A percentile compares a stretch with the other conserved stretches of the same genome.
phyloP scores from a whole-genome alignment of 2,113 vertebrate species.

The Rhipidura dahli region DNA sequence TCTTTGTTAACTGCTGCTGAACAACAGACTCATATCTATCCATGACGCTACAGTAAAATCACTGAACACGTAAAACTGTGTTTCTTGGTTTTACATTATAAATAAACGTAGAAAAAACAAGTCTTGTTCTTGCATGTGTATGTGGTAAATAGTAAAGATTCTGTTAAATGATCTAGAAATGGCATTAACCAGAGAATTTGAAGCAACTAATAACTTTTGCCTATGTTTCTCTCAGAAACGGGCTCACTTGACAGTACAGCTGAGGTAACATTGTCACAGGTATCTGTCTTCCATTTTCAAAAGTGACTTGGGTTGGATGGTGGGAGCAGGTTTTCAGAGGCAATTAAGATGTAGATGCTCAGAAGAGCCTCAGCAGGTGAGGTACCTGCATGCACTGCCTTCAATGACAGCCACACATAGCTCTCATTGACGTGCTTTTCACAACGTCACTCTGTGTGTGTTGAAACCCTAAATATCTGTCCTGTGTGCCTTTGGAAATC shows the following conservation, averaged over 20 bases:
- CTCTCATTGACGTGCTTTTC: not conserved
- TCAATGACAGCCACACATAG: not conserved
- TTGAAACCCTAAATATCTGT: not conserved
- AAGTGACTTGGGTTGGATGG: not conserved
- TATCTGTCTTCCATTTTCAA: not conserved
- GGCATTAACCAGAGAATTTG: not conserved
- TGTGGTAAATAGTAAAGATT: not conserved
- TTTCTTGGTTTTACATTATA: not conserved
- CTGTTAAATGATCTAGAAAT: not conserved
- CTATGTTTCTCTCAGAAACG: not conserved
- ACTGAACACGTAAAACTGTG: not conserved
- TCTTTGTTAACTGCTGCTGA: not conserved
- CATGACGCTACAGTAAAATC: not conserved
- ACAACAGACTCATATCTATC: not conserved
- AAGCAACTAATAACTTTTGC: not conserved
- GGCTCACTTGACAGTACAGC: not conserved
- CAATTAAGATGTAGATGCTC: not conserved
- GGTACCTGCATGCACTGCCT: not conserved
- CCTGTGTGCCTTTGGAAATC: conserved; percentile 2
- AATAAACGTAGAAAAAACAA: not conserved
- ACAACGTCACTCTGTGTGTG: not conserved
- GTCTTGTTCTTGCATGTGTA: not conserved
- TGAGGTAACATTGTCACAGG: not conserved
- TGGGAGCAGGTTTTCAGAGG: not conserved
- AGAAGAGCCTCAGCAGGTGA: not conserved